These are phyloP conservation scores for Pogona vitticeps DNA, from an alignment of 2,113 vertebrate species.

Conservation along the genomic window DNA sequence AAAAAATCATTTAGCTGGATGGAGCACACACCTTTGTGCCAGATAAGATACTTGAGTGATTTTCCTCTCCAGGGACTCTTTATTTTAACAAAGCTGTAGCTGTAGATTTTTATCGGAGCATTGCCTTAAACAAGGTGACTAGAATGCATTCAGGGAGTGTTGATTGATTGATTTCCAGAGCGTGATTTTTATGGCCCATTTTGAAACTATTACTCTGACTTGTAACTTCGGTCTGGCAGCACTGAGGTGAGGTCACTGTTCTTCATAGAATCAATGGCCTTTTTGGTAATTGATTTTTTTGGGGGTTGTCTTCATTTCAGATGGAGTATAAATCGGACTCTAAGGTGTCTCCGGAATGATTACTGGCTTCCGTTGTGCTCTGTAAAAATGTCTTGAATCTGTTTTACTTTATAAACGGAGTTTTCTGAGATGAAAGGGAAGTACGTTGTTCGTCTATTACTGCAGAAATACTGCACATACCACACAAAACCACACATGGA, in stretches of 20 bases:
- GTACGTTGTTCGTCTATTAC: background rate
- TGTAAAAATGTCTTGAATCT: background rate
- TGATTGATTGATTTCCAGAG: conserved; percentile 48
- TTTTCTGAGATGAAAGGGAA: background rate
- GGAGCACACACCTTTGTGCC: conserved; percentile 37
- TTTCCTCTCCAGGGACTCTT: conserved; percentile 43
- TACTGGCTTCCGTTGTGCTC: background rate
- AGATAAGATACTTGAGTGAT: conserved; percentile 44
- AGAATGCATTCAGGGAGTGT: conserved; percentile 43
- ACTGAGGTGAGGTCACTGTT: conserved; percentile 27
- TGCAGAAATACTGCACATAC: background rate
- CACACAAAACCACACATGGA: too few species aligned
- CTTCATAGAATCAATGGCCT: conserved; percentile 32
- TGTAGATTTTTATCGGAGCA: conserved; percentile 54
- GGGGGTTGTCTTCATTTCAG: conserved; percentile 43
- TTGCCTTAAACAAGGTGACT: conserved; percentile 36
- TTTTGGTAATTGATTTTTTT: conserved; percentile 39
- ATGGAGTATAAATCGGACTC: conserved; percentile 47
- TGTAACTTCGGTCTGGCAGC: conserved; percentile 3
- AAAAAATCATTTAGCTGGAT: conserved; percentile 34
- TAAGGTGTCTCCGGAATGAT: conserved; percentile 9
- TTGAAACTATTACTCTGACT: fast-evolving
- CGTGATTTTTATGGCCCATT: conserved; percentile 18
- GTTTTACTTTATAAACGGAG: background rate
- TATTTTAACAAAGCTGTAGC: conserved; percentile 13